Percentiles rank a stretch among this genome's conserved stretches.
Evolutionary conservation across 92 coral and sea anemone species (phyloP).

Genomic region (Porites cylindrica): DNA sequence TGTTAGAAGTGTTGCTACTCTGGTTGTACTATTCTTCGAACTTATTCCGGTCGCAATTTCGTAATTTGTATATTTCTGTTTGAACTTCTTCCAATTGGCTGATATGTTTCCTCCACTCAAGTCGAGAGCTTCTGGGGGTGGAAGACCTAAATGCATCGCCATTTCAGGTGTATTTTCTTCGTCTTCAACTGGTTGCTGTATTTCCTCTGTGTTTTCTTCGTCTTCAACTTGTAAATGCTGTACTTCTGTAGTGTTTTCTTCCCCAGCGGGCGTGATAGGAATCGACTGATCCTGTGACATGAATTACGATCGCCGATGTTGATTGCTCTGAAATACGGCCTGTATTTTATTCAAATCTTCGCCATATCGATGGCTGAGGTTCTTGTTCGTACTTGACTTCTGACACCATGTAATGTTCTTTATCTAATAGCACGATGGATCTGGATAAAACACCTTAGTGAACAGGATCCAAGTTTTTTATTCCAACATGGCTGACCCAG

Average conservation of each 20-base stretch:
- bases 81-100: slow-evolving; percentile 59
- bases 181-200: slow-evolving; percentile 26
- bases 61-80: slow-evolving; percentile 56
- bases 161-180: slow-evolving; percentile 26
- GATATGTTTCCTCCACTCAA: slow-evolving; percentile 63
- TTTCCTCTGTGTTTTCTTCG: slow-evolving; percentile 6
- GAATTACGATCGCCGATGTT: slow-evolving; percentile 13
- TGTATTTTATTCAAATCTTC: slow-evolving; percentile 23
- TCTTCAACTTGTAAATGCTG: slow-evolving; percentile 1
- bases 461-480: too few relatives aligned
- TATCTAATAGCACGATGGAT: too few relatives aligned
- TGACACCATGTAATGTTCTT: not conserved
- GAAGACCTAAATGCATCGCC: slow-evolving; percentile 46
- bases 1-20: slow-evolving; percentile 61
- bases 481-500: too few relatives aligned
- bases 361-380: slow-evolving; percentile 17
- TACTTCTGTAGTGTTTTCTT: slow-evolving; percentile 8
- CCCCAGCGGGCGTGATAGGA: not conserved
- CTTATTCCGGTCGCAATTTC: slow-evolving; percentile 55
- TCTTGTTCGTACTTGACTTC: slow-evolving; percentile 24
- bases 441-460: too few relatives aligned
- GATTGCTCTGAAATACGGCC: slow-evolving; percentile 13
- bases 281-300: slow-evolving; percentile 29
- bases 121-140: slow-evolving; percentile 58
- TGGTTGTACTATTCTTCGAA: slow-evolving; percentile 35